Evolutionary conservation across 2,113 vertebrate species (phyloP).

Genomic region (Clarias batrachus): DNA sequence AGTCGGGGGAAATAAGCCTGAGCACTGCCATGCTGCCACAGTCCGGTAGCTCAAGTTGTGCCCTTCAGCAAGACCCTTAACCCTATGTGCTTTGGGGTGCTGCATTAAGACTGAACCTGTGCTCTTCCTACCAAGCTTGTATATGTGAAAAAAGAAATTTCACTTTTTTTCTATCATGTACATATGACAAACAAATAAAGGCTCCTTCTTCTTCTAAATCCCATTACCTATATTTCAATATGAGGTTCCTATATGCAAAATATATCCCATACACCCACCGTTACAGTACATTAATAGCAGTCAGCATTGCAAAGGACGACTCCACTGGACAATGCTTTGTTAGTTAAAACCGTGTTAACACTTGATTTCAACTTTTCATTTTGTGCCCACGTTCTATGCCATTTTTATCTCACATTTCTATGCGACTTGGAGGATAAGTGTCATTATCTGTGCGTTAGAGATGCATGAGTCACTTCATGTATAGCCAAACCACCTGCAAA

Average conservation of each 20-base stretch:
- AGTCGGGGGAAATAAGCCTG: too few relatives aligned
- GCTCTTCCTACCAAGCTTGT: too few relatives aligned
- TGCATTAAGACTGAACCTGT: too few relatives aligned
- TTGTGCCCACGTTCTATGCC: background rate
- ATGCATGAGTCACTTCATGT: constrained; percentile 1
- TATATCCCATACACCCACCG: background rate
- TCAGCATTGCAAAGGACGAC: background rate
- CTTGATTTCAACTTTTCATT: background rate
- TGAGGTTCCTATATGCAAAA: background rate
- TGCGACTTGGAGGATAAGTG: background rate
- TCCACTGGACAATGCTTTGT: background rate
- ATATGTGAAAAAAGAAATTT: too few relatives aligned
- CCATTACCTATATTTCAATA: background rate
- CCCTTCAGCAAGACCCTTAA: too few relatives aligned
- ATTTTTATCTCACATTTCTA: background rate
- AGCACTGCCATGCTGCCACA: too few relatives aligned
- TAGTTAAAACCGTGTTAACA: background rate
- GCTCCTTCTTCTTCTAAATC: too few relatives aligned
- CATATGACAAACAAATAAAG: too few relatives aligned
- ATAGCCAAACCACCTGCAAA: background rate
- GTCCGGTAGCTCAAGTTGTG: too few relatives aligned
- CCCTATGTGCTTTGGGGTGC: too few relatives aligned
- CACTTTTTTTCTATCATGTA: too few relatives aligned
- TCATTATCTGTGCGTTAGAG: background rate
- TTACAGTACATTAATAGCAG: background rate